A percentile compares a stretch with the other conserved stretches of the same genome.
Evolutionary conservation across 2,113 vertebrate genomes (phyloP).

Genomic region (Sinocyclocheilus anshuiensis): DNA sequence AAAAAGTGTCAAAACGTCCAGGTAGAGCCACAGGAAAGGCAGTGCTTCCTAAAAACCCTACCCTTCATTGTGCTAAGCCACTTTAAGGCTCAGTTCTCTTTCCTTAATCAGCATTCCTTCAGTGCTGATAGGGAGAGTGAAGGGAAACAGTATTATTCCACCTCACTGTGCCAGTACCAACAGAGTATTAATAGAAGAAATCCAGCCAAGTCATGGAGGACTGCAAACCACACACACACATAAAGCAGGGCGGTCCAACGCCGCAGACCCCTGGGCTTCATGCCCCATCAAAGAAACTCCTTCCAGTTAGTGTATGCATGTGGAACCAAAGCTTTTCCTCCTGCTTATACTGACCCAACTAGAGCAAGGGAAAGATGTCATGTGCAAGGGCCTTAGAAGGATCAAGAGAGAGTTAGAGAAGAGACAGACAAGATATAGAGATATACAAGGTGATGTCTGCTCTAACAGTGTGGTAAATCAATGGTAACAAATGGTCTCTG

Average conservation of each 20-base stretch:
- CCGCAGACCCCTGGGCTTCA: slow-evolving; percentile 24
- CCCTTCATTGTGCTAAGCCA: slow-evolving; percentile 34
- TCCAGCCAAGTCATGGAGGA: slow-evolving; percentile 19
- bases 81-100: slow-evolving; percentile 5
- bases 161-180: slow-evolving; percentile 23
- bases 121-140: slow-evolving; percentile 5
- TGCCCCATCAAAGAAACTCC: slow-evolving; percentile 23
- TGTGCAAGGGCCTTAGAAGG: neutral
- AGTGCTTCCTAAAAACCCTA: neutral
- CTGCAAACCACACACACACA: slow-evolving; percentile 30
- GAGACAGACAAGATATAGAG: neutral
- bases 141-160: slow-evolving; percentile 23
- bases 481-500: slow-evolving; percentile 23
- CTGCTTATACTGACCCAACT: slow-evolving; percentile 12
- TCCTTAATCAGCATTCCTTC: slow-evolving; percentile 2
- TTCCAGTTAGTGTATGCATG: slow-evolving; percentile 4
- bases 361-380: neutral
- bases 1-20: neutral
- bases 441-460: slow-evolving; percentile 11
- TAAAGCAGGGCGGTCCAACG: neutral
- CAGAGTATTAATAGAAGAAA: slow-evolving; percentile 35
- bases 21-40: slow-evolving; percentile 15
- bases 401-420: neutral
- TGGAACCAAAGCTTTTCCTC: neutral
- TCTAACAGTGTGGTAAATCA: neutral